A percentile compares a stretch with the other conserved stretches of the same genome.
These are phyloP conservation scores for Cryptus armator DNA, from an alignment of 2,888 invertebrate species.

Conservation along the genomic window DNA sequence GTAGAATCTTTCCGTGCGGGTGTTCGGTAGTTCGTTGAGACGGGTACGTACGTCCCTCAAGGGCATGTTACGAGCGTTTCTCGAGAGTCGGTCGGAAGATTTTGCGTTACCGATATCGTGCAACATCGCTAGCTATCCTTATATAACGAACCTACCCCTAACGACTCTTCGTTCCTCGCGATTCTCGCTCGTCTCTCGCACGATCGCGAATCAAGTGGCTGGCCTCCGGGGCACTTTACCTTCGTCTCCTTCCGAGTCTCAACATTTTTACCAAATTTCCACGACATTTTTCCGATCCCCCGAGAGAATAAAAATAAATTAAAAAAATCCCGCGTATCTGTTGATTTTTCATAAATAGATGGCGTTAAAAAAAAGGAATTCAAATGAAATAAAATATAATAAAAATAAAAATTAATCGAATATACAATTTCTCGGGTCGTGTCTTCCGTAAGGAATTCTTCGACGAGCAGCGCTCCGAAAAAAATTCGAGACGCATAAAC, in stretches of 20 bases:
- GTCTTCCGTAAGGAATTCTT: not conserved
- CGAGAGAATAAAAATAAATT: not conserved
- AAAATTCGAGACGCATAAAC: not conserved
- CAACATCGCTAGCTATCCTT: conserved; percentile 70
- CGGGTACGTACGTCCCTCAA: conserved; percentile 79
- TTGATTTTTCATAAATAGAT: no score
- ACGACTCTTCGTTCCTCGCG: conserved; percentile 39
- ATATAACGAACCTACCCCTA: conserved; percentile 51
- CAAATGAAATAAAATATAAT: no score
- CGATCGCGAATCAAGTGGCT: conserved; percentile 26
- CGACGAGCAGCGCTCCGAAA: not conserved
- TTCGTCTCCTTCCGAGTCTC: conserved; percentile 44
- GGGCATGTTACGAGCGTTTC: conserved; percentile 81
- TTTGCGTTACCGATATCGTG: conserved; percentile 73
- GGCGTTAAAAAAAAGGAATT: no score
- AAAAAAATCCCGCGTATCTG: not conserved
- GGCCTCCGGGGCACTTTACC: conserved; percentile 56
- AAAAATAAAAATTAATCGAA: not conserved
- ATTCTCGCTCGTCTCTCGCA: conserved; percentile 50
- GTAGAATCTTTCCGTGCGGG: conserved; percentile 60
- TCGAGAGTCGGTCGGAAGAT: conserved; percentile 67
- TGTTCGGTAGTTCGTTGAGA: conserved; percentile 55
- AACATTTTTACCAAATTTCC: conserved; percentile 55
- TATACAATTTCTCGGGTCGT: not conserved
- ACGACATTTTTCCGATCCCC: not conserved